Evolutionary conservation across 2,888 invertebrate species (phyloP).

Genomic region (Petrolisthes manimaculis): DNA sequence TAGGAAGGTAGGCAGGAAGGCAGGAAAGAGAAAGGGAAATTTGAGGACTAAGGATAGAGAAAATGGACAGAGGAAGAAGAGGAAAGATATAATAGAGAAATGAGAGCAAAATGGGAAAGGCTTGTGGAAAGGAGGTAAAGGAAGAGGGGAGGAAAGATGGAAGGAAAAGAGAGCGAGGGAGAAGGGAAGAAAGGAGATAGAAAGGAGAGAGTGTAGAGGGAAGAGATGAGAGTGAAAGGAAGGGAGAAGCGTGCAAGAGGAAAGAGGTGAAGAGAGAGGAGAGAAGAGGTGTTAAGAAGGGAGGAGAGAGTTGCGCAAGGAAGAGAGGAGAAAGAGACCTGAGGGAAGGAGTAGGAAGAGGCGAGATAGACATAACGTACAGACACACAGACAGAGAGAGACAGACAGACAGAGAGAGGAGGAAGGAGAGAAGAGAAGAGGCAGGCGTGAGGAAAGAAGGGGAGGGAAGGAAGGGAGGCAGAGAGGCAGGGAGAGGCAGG

Average conservation of each 20-base stretch:
- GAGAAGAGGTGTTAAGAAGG: constrained; percentile 1
- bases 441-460: neutral
- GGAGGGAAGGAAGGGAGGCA: neutral
- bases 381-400: constrained; percentile 3
- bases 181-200: constrained; percentile 1
- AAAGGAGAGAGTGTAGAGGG: neutral
- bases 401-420: constrained; percentile 4
- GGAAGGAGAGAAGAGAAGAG: too few relatives aligned
- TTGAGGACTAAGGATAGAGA: too few relatives aligned
- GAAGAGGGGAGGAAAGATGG: constrained; percentile 9
- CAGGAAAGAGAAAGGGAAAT: too few relatives aligned
- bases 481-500: neutral
- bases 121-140: neutral
- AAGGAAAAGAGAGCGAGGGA: neutral
- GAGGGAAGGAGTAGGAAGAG: constrained; percentile 1
- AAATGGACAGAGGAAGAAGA: too few relatives aligned
- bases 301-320: neutral
- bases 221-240: neutral
- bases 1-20: too few relatives aligned
- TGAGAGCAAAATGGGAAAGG: neutral
- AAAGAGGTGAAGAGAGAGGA: constrained; percentile 2
- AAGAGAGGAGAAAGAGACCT: constrained; percentile 2
- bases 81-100: constrained; percentile 7
- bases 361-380: neutral
- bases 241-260: neutral